Evolutionary conservation across 2,113 vertebrate genomes (phyloP).

Genomic region (Seriola rivoliana): DNA sequence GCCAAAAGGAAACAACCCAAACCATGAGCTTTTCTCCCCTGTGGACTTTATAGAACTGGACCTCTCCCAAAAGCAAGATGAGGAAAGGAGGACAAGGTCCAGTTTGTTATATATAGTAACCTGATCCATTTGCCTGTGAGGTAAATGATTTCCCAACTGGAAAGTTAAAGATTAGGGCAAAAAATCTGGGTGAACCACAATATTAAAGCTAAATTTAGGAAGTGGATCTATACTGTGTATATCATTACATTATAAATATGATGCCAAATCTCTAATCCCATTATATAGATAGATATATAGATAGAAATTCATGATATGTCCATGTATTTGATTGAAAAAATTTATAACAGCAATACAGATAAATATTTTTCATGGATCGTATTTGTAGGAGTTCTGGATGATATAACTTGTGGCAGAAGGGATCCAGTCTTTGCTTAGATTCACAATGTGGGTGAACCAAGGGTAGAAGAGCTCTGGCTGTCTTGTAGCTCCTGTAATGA

Average conservation of each 20-base stretch:
- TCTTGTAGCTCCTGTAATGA: conserved; percentile 80
- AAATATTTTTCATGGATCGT: conserved; percentile 60
- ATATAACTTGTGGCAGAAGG: conserved; percentile 69
- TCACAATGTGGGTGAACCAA: conserved; percentile 71
- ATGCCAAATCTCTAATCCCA: too few species aligned
- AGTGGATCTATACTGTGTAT: too few species aligned
- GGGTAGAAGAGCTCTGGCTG: conserved; percentile 86
- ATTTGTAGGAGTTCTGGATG: conserved; percentile 81
- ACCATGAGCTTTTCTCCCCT: not conserved
- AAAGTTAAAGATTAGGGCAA: not conserved
- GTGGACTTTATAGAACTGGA: conserved; percentile 11
- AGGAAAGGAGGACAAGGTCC: not conserved
- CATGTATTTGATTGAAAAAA: not conserved
- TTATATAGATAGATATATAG: too few species aligned
- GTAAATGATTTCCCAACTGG: not conserved
- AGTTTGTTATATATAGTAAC: not conserved
- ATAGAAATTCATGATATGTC: not conserved
- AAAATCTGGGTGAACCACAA: too few species aligned
- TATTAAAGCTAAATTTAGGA: too few species aligned
- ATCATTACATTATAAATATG: too few species aligned
- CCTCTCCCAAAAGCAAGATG: not conserved
- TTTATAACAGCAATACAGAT: not conserved
- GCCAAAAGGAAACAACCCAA: not conserved
- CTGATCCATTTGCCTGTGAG: not conserved
- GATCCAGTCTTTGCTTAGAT: conserved; percentile 80